Evolutionary conservation across 1,140 invertebrate genomes (phyloP).

Genomic region (Drosophila mojavensis): DNA sequence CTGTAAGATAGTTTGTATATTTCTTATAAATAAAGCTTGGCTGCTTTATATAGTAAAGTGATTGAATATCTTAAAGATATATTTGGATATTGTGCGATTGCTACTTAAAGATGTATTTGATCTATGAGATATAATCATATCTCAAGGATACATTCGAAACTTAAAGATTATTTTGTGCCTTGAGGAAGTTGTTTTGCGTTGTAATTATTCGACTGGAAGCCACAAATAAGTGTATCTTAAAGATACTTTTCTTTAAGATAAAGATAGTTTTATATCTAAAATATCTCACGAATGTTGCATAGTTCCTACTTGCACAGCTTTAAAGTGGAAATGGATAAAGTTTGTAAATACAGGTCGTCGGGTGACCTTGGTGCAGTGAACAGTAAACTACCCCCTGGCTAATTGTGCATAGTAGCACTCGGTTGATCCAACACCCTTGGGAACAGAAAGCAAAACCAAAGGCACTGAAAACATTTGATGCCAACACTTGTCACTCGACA

Average conservation of each 20-base stretch:
- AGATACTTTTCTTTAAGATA: neutral
- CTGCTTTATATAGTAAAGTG: neutral
- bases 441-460: slow-evolving; percentile 48
- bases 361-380: too few species aligned
- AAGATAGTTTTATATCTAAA: neutral
- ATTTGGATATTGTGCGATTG: neutral
- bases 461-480: slow-evolving; percentile 38
- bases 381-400: neutral
- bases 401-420: slow-evolving; percentile 10
- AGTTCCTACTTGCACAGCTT: too few species aligned
- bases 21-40: neutral
- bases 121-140: neutral
- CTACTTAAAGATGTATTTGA: too few species aligned
- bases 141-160: neutral
- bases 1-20: neutral
- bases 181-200: too few species aligned
- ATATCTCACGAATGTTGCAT: too few species aligned
- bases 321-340: neutral
- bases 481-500: slow-evolving; percentile 67
- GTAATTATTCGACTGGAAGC: too few species aligned
- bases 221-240: too few species aligned
- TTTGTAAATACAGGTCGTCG: neutral
- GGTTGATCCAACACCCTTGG: slow-evolving; percentile 42
- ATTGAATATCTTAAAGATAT: neutral
- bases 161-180: too few species aligned